Evolutionary conservation across 2,888 invertebrate species (phyloP).

Genomic region (Augochlorella aurata): DNA sequence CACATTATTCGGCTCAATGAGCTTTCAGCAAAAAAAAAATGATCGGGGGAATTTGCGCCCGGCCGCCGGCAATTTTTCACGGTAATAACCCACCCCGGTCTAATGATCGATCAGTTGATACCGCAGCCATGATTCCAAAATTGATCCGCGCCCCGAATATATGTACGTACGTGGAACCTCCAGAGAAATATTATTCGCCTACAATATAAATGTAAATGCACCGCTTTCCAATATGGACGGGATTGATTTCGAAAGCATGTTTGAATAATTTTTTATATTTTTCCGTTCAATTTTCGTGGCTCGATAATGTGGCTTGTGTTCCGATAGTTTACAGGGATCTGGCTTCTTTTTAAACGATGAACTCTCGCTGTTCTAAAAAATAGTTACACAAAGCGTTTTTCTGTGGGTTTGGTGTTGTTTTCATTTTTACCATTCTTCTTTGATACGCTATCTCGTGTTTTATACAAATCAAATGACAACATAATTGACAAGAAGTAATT

Average conservation of each 20-base stretch:
- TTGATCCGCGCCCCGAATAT: conserved; percentile 21
- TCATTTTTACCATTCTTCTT: too few species aligned
- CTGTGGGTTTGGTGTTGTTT: neutral
- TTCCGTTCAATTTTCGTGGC: neutral
- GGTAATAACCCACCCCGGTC: conserved; percentile 47
- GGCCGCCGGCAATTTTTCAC: conserved; percentile 45
- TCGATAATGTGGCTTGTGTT: neutral
- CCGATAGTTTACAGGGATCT: neutral
- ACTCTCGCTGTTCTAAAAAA: neutral
- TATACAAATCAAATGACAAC: too few species aligned
- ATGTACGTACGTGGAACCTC: conserved; percentile 1
- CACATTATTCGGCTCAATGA: conserved; percentile 50
- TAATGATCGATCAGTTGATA: conserved; percentile 57
- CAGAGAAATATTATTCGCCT: conserved; percentile 42
- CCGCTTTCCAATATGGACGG: conserved; percentile 12
- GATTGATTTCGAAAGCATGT: conserved; percentile 34
- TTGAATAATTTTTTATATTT: conserved; percentile 8
- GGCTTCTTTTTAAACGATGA: neutral
- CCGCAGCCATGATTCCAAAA: conserved; percentile 48
- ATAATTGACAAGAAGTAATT: neutral
- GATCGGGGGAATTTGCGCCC: conserved; percentile 32
- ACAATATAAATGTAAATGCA: conserved; percentile 52
- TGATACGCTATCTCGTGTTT: neutral
- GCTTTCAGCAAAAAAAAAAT: conserved; percentile 13
- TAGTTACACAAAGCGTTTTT: neutral